A percentile compares a stretch with the other conserved stretches of the same genome.
Evolutionary conservation across 2,888 invertebrate genomes (phyloP).

Genomic region (Cylindroiulus punctatus): DNA sequence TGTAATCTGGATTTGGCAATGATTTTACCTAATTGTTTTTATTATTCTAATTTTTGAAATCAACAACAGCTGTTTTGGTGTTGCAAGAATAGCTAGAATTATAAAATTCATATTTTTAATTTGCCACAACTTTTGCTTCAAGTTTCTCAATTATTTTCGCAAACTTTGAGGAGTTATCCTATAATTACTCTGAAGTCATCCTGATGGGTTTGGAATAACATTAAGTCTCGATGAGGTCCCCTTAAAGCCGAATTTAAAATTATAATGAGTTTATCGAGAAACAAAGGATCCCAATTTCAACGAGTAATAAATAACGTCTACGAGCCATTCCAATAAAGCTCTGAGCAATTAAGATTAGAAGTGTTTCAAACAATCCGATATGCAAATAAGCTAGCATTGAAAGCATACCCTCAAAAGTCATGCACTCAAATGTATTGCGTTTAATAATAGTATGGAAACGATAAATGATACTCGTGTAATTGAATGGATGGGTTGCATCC

Average conservation of each 20-base stretch:
- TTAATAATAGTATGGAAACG: background rate
- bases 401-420: slow-evolving; percentile 32
- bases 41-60: too few relatives aligned
- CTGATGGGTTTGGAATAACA: background rate
- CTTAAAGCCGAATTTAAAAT: background rate
- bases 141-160: too few relatives aligned
- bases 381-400: background rate
- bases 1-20: too few relatives aligned
- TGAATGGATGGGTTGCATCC: background rate
- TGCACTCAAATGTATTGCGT: background rate
- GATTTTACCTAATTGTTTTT: too few relatives aligned
- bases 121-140: too few relatives aligned
- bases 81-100: too few relatives aligned
- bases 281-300: background rate
- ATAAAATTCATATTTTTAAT: too few relatives aligned
- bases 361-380: slow-evolving; percentile 15
- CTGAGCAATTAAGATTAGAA: slow-evolving; percentile 28
- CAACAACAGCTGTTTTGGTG: too few relatives aligned
- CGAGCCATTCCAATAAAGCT: background rate
- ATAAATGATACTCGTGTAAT: slow-evolving; percentile 28
- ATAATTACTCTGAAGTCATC: background rate
- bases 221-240: background rate
- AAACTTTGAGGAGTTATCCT: too few relatives aligned
- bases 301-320: background rate
- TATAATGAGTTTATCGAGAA: background rate